Base-by-base conservation (phyloP, 2,113 vertebrate genomes). In the Grammomys dolichurus region DNA sequence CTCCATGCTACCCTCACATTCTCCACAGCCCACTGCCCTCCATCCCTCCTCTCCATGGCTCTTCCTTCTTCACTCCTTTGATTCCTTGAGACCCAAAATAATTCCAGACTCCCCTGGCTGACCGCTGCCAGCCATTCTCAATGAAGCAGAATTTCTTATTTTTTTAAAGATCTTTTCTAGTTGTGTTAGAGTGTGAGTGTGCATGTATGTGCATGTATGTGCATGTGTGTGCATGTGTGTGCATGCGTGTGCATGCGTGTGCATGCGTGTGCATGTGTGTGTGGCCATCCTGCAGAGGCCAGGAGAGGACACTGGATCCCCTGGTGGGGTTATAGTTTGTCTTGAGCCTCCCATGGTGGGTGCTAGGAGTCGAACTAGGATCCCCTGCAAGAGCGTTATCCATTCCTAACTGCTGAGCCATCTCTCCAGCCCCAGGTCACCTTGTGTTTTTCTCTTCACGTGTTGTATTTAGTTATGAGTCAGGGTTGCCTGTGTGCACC, bases 61-160 rank as follows among this genome's bases (percentile, higher is more conserved):
- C 0, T 22, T 13, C 10, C 17, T 4, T 10, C 40, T 26, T 28
- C 69, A 12, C 33, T 16, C 13, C 31, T 69, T 69, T 33, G 12
- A 69, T 69, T 69, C 31, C 67, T 13, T 4, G 16, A 0, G 0
- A 13, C 3, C 36, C 77, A 10, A 26, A 4, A 2, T 26, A 6
- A 0, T 16, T 36, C 86, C 10, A 58, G 36, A 12, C 40, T 22
- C n/a, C 8, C 73, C 46, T 1, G 1, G 11, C 43, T 33, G 33
- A 36, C 82, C 12, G 24, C 67, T 28, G 26, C 85, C 16, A 0
- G 24, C 8, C 17, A 12, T 22, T 48, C 40, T 28, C 24, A 14
- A 77, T 24, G 20, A 12, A 24, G 19, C 14, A 5, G 17, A 17
- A 69, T 48, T 69, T 4, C 14, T 1, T 46, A 16, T 4, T 63